phyloP scores from a whole-genome alignment of 2,113 vertebrate species.

The Hemiscyllium ocellatum region DNA sequence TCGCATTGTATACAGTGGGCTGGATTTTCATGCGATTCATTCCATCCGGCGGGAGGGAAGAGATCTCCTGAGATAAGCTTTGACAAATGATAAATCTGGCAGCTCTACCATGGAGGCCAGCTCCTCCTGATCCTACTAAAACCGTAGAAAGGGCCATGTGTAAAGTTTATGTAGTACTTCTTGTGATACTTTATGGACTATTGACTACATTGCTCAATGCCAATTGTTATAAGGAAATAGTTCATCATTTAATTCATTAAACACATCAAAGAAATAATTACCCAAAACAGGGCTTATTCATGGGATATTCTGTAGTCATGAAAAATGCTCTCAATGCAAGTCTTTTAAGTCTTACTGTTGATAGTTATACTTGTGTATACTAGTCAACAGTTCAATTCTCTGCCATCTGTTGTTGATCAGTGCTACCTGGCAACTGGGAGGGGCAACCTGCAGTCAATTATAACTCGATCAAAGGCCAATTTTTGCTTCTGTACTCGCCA shows the following conservation, averaged over 20 bases:
- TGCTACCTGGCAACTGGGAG: background rate
- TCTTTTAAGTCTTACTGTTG: background rate
- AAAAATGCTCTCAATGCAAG: background rate
- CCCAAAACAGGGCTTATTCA: background rate
- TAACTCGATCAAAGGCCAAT: background rate
- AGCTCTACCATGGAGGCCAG: background rate
- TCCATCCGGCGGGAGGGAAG: background rate
- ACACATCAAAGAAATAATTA: background rate
- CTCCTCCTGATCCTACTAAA: background rate
- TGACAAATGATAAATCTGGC: background rate
- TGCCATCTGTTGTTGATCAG: background rate
- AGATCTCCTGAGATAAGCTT: background rate
- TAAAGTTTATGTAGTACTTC: background rate
- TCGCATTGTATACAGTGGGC: background rate
- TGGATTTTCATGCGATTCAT: background rate
- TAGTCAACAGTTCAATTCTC: background rate
- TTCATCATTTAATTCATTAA: background rate
- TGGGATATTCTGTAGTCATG: background rate
- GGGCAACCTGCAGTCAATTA: background rate
- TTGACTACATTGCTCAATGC: background rate
- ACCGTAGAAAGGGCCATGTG: background rate
- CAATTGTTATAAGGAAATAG: background rate
- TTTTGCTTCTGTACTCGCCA: background rate
- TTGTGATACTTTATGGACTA: background rate
- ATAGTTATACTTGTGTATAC: too few relatives aligned